Evolutionary conservation across 2,797 vertebrate species (phyloP).

Genomic region (Uromys caudimaculatus): DNA sequence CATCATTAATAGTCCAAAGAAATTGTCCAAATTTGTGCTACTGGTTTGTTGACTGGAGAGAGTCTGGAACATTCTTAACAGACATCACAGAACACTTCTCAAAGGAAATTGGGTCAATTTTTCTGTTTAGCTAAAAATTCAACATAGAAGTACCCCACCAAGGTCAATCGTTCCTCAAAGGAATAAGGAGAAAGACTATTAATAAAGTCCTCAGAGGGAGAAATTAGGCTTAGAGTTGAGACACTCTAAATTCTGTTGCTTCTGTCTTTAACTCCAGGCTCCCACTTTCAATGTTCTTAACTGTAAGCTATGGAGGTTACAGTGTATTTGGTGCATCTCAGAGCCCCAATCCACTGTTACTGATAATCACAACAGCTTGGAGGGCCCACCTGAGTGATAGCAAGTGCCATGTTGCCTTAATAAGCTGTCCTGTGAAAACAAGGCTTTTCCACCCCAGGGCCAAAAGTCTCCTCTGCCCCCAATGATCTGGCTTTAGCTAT

Average conservation of each 20-base stretch:
- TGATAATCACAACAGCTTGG: too few species aligned
- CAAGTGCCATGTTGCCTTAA: not conserved
- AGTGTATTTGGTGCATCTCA: not conserved
- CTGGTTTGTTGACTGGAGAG: not conserved
- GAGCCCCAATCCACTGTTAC: not conserved
- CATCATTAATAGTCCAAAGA: not conserved
- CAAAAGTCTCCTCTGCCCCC: not conserved
- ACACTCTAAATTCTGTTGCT: not conserved
- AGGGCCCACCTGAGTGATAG: not conserved
- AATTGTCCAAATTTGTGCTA: not conserved
- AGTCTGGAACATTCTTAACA: not conserved
- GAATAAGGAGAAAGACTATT: not conserved
- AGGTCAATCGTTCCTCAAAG: not conserved
- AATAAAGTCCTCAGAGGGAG: not conserved
- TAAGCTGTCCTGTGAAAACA: not conserved
- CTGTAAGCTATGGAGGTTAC: not conserved
- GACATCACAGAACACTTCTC: not conserved
- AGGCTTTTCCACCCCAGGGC: not conserved
- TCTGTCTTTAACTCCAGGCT: not conserved
- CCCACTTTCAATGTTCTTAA: not conserved
- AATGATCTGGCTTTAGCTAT: constrained; percentile 29
- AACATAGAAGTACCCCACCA: not conserved
- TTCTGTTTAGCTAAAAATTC: not conserved
- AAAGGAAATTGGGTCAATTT: not conserved
- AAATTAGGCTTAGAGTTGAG: not conserved